A percentile compares a stretch with the other conserved stretches of the same genome.
phyloP scores from a whole-genome alignment of 2,113 vertebrate genomes.

The Petrocephalus microphthalmus region DNA sequence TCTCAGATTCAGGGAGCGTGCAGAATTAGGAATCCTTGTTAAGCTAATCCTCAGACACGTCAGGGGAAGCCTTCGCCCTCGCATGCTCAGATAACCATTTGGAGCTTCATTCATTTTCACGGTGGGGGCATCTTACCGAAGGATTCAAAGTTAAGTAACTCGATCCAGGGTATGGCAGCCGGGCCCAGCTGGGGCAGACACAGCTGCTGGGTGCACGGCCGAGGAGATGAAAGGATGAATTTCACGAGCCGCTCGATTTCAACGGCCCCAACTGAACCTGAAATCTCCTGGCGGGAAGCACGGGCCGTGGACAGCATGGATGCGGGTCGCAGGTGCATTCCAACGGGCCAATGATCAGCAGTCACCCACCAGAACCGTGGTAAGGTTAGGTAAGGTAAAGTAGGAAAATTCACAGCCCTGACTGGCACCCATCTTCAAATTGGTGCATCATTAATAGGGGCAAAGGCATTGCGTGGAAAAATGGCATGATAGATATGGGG shows the following conservation, averaged over 20 bases:
- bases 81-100: not conserved
- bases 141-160: not conserved
- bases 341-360: not conserved
- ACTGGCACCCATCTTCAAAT: not conserved
- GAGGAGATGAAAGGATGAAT: not conserved
- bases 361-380: not conserved
- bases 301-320: not conserved
- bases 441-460: not conserved
- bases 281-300: not conserved
- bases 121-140: not conserved
- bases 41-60: slow-evolving; percentile 25
- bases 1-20: slow-evolving; percentile 19
- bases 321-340: not conserved
- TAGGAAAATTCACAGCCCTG: not conserved
- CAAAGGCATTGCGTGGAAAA: not conserved
- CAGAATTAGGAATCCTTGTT: slow-evolving; percentile 34
- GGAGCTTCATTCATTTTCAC: not conserved
- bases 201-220: not conserved
- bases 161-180: not conserved
- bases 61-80: slow-evolving; percentile 9
- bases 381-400: too few relatives aligned
- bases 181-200: not conserved
- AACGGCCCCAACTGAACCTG: not conserved
- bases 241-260: not conserved
- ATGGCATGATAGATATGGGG: not conserved